Conservation (phyloP, 2,888 invertebrate species). For the Noctua janthe region DNA sequence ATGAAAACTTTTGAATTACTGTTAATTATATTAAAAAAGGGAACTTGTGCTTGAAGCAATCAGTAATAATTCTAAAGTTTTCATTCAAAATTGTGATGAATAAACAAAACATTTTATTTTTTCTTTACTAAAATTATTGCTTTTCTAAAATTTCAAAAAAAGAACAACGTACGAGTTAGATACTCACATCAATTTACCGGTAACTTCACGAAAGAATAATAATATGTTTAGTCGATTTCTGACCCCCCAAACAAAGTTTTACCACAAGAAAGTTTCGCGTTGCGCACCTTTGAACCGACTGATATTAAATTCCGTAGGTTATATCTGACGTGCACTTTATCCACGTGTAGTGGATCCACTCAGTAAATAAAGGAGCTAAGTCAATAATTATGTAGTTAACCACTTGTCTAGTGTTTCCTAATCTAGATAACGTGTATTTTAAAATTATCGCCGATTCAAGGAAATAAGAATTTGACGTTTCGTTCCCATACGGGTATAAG, state of each 20-base stretch:
- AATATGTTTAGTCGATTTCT: constrained; percentile 12
- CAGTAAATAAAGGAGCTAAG: not conserved
- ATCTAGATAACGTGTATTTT: constrained; percentile 11
- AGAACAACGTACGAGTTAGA: not conserved
- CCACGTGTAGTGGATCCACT: constrained; percentile 20
- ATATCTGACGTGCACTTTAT: not conserved
- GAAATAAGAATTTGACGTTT: constrained; percentile 48
- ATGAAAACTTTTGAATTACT: constrained; percentile 10
- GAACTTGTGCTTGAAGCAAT: not conserved
- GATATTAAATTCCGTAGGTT: constrained; percentile 20
- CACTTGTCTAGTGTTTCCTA: not conserved
- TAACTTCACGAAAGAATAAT: not conserved
- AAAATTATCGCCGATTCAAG: constrained; percentile 31
- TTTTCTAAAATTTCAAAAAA: constrained; percentile 14
- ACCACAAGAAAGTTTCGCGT: constrained; percentile 37
- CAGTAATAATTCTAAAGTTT: not conserved
- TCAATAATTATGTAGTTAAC: constrained; percentile 19
- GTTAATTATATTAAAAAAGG: not conserved
- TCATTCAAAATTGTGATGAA: not conserved
- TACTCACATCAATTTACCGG: constrained; percentile 38
- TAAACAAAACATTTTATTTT: not conserved
- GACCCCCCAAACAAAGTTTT: constrained; percentile 25
- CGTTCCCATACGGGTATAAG: not conserved
- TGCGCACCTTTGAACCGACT: constrained; percentile 3
- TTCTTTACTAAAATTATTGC: too few relatives aligned